Evolutionary conservation across 2,888 invertebrate genomes (phyloP).

Genomic region (Drosophila eohydei): DNA sequence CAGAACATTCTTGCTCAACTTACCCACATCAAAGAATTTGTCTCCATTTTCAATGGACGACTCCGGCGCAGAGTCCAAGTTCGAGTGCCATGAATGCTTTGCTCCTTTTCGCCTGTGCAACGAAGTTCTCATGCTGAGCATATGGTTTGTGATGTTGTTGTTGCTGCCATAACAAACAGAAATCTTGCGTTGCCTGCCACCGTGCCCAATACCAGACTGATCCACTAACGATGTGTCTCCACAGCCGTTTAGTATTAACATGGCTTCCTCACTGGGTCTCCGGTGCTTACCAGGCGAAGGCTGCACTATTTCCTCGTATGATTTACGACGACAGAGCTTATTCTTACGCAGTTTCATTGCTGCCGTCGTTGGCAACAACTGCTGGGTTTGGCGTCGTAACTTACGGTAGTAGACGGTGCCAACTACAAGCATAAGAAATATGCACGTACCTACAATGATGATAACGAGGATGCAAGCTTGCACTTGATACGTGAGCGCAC

Average conservation of each 20-base stretch:
- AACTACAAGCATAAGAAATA: conserved; percentile 80
- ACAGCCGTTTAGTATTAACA: conserved; percentile 87
- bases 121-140: conserved; percentile 47
- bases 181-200: conserved; percentile 79
- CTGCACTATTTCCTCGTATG: conserved; percentile 87
- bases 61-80: conserved; percentile 83
- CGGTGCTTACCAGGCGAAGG: conserved; percentile 82
- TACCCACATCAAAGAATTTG: conserved; percentile 68
- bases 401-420: conserved; percentile 83
- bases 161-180: conserved; percentile 83
- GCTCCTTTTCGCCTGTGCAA: conserved; percentile 71
- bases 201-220: conserved; percentile 1
- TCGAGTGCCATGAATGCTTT: conserved; percentile 82
- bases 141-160: conserved; percentile 64
- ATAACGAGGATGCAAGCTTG: conserved; percentile 84
- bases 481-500: conserved; percentile 87
- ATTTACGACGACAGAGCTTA: conserved; percentile 86
- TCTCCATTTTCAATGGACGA: conserved; percentile 57
- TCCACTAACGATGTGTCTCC: conserved; percentile 65
- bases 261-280: conserved; percentile 91
- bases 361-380: conserved; percentile 48
- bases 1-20: conserved; percentile 1
- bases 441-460: conserved; percentile 82
- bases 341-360: conserved; percentile 31
- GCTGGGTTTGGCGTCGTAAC: conserved; percentile 75